Evolutionary conservation across 2,113 vertebrate species (phyloP).

Genomic region (Atractosteus spatula): DNA sequence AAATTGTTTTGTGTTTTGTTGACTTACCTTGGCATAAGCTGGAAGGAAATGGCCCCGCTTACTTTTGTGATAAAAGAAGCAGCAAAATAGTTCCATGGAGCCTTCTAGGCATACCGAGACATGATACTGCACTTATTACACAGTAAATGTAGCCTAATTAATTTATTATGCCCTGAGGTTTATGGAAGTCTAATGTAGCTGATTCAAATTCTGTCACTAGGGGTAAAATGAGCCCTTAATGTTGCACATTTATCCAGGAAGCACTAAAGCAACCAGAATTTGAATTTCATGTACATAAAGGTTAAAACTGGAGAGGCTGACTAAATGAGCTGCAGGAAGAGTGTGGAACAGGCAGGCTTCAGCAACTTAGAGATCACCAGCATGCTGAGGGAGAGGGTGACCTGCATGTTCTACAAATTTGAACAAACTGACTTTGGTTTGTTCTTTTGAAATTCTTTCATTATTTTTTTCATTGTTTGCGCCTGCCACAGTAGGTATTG

Average conservation of each 20-base stretch:
- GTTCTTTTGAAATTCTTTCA: too few relatives aligned
- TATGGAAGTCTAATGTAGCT: slow-evolving; percentile 43
- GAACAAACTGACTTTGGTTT: too few relatives aligned
- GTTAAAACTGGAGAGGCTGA: slow-evolving; percentile 37
- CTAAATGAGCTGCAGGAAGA: slow-evolving; percentile 18
- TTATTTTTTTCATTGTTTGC: too few relatives aligned
- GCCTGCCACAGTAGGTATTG: too few relatives aligned
- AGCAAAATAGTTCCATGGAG: slow-evolving; percentile 59
- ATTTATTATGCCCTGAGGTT: slow-evolving; percentile 59
- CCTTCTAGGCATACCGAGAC: slow-evolving; percentile 49
- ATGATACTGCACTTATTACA: slow-evolving; percentile 43
- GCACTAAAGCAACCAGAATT: slow-evolving; percentile 48
- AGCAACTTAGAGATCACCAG: neutral
- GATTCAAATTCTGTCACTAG: slow-evolving; percentile 51
- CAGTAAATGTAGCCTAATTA: slow-evolving; percentile 62
- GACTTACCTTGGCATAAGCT: slow-evolving; percentile 58
- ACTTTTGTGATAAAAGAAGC: slow-evolving; percentile 56
- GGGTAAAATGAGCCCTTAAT: slow-evolving; percentile 39
- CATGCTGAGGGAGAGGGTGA: neutral
- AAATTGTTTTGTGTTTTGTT: slow-evolving; percentile 59
- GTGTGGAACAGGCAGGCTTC: neutral
- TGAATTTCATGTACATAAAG: slow-evolving; percentile 41
- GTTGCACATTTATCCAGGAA: slow-evolving; percentile 38
- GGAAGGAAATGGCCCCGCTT: slow-evolving; percentile 24
- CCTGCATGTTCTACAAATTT: neutral